A percentile compares a stretch with the other conserved stretches of the same genome.
These are phyloP conservation scores for Strongylocentrotus purpuratus DNA, from an alignment of 35 echinoderm and acorn worm genomes.

Conservation along the genomic window DNA sequence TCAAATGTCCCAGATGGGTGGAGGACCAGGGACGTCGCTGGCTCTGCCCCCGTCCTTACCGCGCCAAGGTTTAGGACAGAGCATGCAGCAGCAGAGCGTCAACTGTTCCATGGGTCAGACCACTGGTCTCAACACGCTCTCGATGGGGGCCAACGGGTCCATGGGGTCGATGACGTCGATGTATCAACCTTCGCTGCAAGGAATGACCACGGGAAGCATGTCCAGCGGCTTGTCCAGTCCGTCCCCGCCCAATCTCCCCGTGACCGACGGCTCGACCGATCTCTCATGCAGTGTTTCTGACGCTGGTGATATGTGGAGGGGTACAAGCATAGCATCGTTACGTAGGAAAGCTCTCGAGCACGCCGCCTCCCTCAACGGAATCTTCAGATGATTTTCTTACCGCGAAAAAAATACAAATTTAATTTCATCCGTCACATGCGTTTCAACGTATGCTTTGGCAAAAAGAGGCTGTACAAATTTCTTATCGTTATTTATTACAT, in stretches of 20 bases:
- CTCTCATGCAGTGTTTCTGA: constrained; percentile 69
- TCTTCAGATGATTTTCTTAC: constrained; percentile 83
- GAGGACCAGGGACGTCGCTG: constrained; percentile 69
- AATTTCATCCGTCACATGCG: background rate
- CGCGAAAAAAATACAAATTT: background rate
- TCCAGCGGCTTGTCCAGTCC: constrained; percentile 63
- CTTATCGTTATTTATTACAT: constrained; percentile 15
- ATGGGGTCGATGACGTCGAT: constrained; percentile 93
- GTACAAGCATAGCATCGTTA: constrained; percentile 96
- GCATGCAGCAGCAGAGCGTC: constrained; percentile 62
- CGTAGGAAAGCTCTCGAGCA: constrained; percentile 97
- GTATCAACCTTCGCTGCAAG: constrained; percentile 90
- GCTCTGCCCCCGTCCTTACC: constrained; percentile 91
- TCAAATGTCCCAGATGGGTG: constrained; percentile 71
- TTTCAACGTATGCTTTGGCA: background rate
- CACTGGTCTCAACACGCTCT: constrained; percentile 65
- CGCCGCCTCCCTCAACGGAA: constrained; percentile 90
- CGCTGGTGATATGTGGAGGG: constrained; percentile 92
- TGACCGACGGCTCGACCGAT: constrained; percentile 60
- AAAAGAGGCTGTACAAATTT: constrained; percentile 36
- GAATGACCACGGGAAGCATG: constrained; percentile 70
- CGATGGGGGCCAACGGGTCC: constrained; percentile 73
- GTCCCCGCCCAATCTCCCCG: constrained; percentile 66
- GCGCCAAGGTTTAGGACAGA: constrained; percentile 88
- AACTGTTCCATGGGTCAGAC: constrained; percentile 56